Conservation (phyloP, 2,113 vertebrate genomes). For the Calcarius ornatus region DNA sequence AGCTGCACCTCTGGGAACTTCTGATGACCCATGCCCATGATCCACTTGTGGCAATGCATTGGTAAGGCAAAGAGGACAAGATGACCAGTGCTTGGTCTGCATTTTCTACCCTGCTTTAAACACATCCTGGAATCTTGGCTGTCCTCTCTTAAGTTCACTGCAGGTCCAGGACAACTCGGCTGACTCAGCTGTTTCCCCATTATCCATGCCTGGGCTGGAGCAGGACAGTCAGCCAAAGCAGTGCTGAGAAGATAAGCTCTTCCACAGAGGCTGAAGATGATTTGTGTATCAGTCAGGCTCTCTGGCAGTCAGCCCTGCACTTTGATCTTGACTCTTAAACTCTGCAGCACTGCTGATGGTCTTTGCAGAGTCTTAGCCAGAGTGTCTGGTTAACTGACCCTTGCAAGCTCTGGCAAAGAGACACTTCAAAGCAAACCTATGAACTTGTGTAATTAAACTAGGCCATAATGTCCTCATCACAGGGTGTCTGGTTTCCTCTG, state of each 20-base stretch:
- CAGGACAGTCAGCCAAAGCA: fast-evolving
- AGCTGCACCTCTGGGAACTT: background rate
- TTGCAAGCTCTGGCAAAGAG: background rate
- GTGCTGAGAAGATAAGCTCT: background rate
- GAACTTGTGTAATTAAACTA: background rate
- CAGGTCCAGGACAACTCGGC: background rate
- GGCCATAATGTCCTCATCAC: background rate
- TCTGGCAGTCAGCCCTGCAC: background rate
- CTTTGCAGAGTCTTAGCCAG: background rate
- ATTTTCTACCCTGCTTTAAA: background rate
- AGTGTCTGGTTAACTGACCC: background rate
- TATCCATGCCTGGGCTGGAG: background rate
- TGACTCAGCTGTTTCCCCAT: background rate
- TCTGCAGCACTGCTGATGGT: background rate
- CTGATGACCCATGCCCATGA: no score
- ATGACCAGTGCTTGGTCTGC: background rate
- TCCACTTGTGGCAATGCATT: fast-evolving
- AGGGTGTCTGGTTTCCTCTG: background rate
- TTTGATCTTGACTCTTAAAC: background rate
- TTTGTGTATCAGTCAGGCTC: background rate
- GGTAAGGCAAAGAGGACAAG: background rate
- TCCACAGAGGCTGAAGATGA: background rate
- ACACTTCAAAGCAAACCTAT: background rate
- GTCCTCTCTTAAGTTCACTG: background rate
- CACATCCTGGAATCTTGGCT: background rate